A percentile compares a stretch with the other conserved stretches of the same genome.
Evolutionary conservation across 2,113 vertebrate species (phyloP).

Genomic region (Acrocephalus kingi): DNA sequence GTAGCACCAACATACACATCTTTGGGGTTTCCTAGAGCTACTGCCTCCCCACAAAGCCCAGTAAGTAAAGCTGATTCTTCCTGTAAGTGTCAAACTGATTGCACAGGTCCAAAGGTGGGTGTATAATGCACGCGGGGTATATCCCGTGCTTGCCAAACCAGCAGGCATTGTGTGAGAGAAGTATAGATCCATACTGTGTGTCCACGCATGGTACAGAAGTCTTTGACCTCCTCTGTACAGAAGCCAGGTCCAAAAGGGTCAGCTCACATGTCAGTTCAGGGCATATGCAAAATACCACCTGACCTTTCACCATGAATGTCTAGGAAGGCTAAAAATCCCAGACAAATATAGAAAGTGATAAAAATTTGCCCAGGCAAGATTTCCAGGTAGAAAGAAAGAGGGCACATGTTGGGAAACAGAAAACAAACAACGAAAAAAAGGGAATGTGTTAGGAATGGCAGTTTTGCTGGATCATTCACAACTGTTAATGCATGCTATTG

Average conservation of each 20-base stretch:
- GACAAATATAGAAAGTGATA: not conserved
- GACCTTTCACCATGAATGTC: not conserved
- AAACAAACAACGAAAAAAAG: not conserved
- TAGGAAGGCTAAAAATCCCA: not conserved
- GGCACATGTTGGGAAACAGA: not conserved
- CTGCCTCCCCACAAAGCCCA: not conserved
- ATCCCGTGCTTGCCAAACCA: not conserved
- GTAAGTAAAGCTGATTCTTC: not conserved
- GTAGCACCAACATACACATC: not conserved
- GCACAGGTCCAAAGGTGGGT: not conserved
- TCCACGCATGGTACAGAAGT: not conserved
- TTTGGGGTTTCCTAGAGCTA: not conserved
- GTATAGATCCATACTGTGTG: not conserved
- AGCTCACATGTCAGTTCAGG: not conserved
- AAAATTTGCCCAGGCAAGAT: not conserved
- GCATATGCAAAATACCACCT: not conserved
- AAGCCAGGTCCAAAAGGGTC: not conserved
- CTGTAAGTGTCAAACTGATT: not conserved
- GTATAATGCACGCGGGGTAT: not conserved
- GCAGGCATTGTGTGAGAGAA: not conserved
- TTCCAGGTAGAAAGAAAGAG: not conserved
- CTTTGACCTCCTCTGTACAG: not conserved
- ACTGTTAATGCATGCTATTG: not conserved
- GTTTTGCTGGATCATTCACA: not conserved
- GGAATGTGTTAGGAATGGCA: not conserved